These are phyloP conservation scores for Rhinichthys osculus DNA, from an alignment of 2,797 vertebrate genomes.

Conservation along the genomic window DNA sequence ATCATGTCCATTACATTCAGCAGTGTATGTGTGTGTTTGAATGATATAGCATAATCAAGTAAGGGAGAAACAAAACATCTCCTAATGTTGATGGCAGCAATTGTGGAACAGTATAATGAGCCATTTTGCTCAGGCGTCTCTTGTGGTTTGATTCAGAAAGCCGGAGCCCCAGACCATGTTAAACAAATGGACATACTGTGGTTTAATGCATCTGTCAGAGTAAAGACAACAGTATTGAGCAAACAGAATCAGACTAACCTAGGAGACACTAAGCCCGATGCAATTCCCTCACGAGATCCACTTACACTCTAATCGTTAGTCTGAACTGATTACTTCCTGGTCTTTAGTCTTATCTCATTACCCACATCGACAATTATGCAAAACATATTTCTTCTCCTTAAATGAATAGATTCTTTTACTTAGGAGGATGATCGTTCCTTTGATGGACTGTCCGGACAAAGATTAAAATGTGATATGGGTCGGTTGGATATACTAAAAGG, in stretches of 20 bases:
- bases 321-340: constrained; percentile 36
- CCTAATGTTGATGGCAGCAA: not conserved
- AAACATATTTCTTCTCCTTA: constrained; percentile 30
- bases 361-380: constrained; percentile 37
- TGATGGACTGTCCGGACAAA: not conserved
- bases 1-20: not conserved
- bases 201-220: constrained; percentile 39
- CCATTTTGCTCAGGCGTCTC: constrained; percentile 7
- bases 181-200: constrained; percentile 24
- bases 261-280: constrained; percentile 37
- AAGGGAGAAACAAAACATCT: not conserved
- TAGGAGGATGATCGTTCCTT: not conserved
- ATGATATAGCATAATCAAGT: not conserved
- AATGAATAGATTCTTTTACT: constrained; percentile 27
- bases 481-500: constrained; percentile 14
- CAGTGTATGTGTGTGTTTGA: not conserved
- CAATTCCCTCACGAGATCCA: constrained; percentile 26
- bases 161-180: not conserved
- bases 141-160: constrained; percentile 8
- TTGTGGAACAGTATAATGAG: constrained; percentile 10
- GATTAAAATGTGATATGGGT: constrained; percentile 4
- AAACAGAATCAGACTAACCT: constrained; percentile 9
- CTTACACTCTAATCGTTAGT: constrained; percentile 31
- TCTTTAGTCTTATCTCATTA: constrained; percentile 41
- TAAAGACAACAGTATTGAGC: constrained; percentile 13